phyloP scores from a whole-genome alignment of 2,113 vertebrate species.

The Procapra przewalskii region DNA sequence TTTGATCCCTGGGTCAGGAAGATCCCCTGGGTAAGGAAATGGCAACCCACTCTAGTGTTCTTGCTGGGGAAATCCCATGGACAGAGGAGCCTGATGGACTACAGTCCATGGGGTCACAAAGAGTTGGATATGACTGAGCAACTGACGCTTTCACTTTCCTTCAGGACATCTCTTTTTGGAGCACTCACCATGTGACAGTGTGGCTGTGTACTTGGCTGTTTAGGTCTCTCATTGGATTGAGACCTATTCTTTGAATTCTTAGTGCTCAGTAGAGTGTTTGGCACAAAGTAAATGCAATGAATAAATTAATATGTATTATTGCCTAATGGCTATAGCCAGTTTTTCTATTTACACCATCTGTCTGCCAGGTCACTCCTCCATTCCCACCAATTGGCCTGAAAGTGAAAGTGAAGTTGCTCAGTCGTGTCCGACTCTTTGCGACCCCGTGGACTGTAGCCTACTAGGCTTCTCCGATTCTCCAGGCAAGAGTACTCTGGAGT shows the following conservation, averaged over 20 bases:
- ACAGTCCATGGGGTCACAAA: neutral
- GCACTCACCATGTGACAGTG: accelerated
- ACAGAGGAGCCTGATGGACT: neutral
- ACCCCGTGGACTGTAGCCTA: too few relatives aligned
- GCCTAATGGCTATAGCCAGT: neutral
- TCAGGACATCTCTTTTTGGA: neutral
- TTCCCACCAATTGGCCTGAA: neutral
- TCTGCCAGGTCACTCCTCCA: neutral
- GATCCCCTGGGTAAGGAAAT: neutral
- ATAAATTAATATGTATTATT: neutral
- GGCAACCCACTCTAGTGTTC: neutral
- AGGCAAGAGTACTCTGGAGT: too few relatives aligned
- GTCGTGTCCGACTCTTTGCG: too few relatives aligned
- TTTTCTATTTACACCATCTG: neutral
- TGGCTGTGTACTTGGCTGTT: neutral
- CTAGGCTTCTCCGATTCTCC: too few relatives aligned
- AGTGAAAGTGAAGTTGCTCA: too few relatives aligned
- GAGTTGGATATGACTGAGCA: neutral
- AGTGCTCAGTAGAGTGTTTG: neutral
- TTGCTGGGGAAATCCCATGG: neutral
- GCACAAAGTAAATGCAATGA: neutral
- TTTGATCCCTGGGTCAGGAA: neutral
- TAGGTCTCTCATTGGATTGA: neutral
- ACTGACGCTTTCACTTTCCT: neutral
- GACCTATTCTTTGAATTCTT: neutral